Percentiles rank a stretch among this genome's conserved stretches.
phyloP scores from a whole-genome alignment of 2,797 vertebrate species.

The Perdix hodgsoniae region DNA sequence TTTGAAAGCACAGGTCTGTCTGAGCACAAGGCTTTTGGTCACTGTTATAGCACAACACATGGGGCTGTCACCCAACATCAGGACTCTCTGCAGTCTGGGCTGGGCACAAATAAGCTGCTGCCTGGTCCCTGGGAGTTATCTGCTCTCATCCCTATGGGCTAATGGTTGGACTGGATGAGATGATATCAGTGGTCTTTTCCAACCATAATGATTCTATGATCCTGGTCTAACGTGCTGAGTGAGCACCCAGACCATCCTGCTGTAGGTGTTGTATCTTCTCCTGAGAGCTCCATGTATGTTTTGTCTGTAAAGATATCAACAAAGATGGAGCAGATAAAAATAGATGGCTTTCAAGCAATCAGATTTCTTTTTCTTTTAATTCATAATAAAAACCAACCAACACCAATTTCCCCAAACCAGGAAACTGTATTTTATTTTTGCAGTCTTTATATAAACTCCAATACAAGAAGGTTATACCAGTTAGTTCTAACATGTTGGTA shows the following conservation, averaged over 20 bases:
- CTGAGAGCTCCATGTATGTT: neutral
- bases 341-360: neutral
- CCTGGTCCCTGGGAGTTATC: too few relatives aligned
- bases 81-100: neutral
- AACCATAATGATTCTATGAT: too few relatives aligned
- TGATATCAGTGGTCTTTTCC: too few relatives aligned
- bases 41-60: neutral
- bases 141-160: too few relatives aligned
- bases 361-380: neutral
- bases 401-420: neutral
- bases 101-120: neutral
- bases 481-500: neutral
- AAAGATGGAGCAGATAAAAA: neutral
- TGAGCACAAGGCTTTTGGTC: neutral
- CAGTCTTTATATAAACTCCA: neutral
- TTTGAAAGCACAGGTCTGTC: neutral
- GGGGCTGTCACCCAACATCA: rapidly evolving
- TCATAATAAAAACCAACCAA: neutral
- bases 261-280: neutral
- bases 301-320: neutral
- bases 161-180: too few relatives aligned
- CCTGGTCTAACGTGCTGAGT: neutral
- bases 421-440: neutral
- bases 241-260: neutral
- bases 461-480: neutral